A percentile compares a stretch with the other conserved stretches of the same genome.
Evolutionary conservation across 2,888 invertebrate species (phyloP).

Genomic region (Cryptophagus acutangulus): DNA sequence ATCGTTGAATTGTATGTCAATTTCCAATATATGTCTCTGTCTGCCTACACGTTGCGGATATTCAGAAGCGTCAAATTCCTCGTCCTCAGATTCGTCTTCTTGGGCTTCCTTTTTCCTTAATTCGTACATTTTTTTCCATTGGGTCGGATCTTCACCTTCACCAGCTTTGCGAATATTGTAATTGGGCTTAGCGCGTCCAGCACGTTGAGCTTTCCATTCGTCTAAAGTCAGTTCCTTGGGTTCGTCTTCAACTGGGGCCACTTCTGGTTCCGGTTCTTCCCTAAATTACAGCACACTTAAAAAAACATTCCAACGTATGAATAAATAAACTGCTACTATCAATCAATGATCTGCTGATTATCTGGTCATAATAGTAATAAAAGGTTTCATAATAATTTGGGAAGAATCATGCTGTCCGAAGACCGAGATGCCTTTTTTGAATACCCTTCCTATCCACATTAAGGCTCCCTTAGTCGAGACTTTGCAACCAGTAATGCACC

Average conservation of each 20-base stretch:
- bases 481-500: too few species aligned
- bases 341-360: too few species aligned
- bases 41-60: conserved; percentile 83
- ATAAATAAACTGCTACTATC: too few species aligned
- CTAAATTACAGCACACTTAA: conserved; percentile 25
- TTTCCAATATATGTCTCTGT: conserved; percentile 79
- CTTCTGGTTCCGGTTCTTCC: conserved; percentile 41
- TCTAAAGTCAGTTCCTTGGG: conserved; percentile 86
- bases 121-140: conserved; percentile 89
- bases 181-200: conserved; percentile 75
- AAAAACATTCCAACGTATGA: too few species aligned
- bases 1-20: conserved; percentile 84
- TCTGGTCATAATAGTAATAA: too few species aligned
- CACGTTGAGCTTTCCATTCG: conserved; percentile 88
- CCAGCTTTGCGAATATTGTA: conserved; percentile 91
- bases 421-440: too few species aligned
- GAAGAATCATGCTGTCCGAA: too few species aligned
- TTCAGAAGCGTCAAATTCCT: conserved; percentile 68
- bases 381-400: too few species aligned
- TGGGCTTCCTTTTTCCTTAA: conserved; percentile 68
- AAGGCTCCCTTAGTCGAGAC: too few species aligned
- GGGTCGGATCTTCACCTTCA: conserved; percentile 84
- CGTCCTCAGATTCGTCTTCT: conserved; percentile 46
- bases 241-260: conserved; percentile 62
- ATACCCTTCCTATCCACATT: too few species aligned